These are phyloP conservation scores for Melierax canorus DNA, from an alignment of 2,113 vertebrate species.

Conservation along the genomic window DNA sequence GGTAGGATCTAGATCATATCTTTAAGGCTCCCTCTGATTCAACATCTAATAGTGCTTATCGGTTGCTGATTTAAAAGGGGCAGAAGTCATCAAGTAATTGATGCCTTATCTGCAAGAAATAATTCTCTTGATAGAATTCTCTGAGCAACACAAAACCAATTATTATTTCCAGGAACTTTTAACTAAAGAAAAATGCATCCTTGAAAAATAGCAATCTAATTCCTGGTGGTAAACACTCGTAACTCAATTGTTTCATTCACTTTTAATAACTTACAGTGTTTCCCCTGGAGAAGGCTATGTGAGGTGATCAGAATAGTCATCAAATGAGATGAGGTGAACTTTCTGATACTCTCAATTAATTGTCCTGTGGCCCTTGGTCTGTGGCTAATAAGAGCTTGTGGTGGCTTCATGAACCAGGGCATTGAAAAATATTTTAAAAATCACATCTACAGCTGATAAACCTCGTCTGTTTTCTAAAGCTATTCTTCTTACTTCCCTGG, in stretches of 20 bases:
- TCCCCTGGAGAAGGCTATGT: neutral
- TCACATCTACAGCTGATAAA: neutral
- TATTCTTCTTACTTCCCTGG: neutral
- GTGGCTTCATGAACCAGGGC: neutral
- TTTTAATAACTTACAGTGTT: neutral
- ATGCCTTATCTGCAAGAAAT: conserved; percentile 15
- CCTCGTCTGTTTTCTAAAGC: neutral
- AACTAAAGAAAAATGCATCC: conserved; percentile 14
- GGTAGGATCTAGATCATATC: neutral
- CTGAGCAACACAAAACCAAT: neutral
- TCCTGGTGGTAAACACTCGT: neutral
- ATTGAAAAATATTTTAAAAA: neutral
- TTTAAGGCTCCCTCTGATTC: neutral
- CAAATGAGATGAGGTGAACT: conserved; percentile 8
- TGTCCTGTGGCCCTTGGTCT: neutral
- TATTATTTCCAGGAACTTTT: conserved; percentile 35
- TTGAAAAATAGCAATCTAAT: neutral
- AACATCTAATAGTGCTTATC: neutral
- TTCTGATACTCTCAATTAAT: neutral
- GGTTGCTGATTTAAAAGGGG: conserved; percentile 13
- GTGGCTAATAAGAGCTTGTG: neutral
- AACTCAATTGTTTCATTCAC: neutral
- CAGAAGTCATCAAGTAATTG: conserved; percentile 1
- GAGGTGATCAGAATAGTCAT: neutral
- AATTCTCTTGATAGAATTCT: conserved; percentile 1